Evolutionary conservation across 2,113 vertebrate species (phyloP), one percentile per base, ranked within the genome.

Genomic region (Neodon shergylaensis): DNA sequence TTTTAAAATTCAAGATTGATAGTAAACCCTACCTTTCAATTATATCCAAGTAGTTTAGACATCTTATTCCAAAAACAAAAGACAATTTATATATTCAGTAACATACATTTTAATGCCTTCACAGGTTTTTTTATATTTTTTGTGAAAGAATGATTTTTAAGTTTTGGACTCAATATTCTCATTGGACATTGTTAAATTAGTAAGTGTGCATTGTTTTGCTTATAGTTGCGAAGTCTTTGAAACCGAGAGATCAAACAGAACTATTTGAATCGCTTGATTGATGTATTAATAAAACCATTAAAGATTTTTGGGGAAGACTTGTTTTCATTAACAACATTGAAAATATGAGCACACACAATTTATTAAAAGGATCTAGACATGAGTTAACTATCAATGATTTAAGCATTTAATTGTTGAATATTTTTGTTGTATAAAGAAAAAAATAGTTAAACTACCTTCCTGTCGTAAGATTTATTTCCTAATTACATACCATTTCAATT

Each of bases 271-370:
- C 5, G 68, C n/a, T 49, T 79, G 54, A 82, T 95, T 96, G 97
- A 74, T 79, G 33, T 94, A 94, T 96, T 97, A 96, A 96, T 88
- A 92, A 95, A 96, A 47, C 92, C 96, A 97, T 96, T 52, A 95
- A 97, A 89, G 88, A 82, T 98, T 86, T 92, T 73, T 93, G 68
- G 63, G 54, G 49, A 97, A 97, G 94, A 72, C 97, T 97, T 98
- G 97, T 98, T 97, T 95, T 97, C 95, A 87, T 85, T 94, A 97
- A 77, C 97, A 88, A 87, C 98, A 97, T 85, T 95, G 94, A 96
- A 98, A 96, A 47, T 70, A 96, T 94, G 83, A 90, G 74, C 31
- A 88, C 74, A 44, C 0, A 76, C 63, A 7, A 88, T 68, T 91
- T 94, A 0, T 96, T 97, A 39, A 94, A 96, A 95, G 72, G 93